Evolutionary conservation across 1,140 invertebrate genomes (phyloP).

Genomic region (Vollenhovia emeryi): DNA sequence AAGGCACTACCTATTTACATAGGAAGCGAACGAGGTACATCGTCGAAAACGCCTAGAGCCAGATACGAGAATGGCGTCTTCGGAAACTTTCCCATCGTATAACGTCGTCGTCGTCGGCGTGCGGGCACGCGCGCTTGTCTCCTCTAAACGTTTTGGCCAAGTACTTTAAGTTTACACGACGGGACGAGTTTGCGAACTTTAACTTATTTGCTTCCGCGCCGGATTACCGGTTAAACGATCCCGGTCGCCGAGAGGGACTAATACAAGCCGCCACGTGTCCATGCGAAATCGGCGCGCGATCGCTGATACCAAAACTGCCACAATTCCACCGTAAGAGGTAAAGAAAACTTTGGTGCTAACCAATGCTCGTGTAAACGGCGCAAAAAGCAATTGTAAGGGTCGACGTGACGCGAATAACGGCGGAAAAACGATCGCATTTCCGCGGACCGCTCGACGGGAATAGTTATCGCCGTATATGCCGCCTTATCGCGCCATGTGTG

Average conservation of each 20-base stretch:
- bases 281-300: conserved; percentile 45
- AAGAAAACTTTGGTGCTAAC: not conserved
- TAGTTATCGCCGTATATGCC: conserved; percentile 33
- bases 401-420: conserved; percentile 41
- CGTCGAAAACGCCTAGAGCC: conserved; percentile 50
- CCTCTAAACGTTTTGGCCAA: conserved; percentile 59
- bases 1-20: conserved; percentile 24
- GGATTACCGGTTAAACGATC: conserved; percentile 63
- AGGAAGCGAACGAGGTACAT: conserved; percentile 33
- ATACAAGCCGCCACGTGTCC: conserved; percentile 34
- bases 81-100: conserved; percentile 59
- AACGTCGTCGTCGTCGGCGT: conserved; percentile 48
- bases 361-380: conserved; percentile 23
- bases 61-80: conserved; percentile 45
- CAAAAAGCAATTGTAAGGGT: conserved; percentile 39
- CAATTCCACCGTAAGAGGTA: conserved; percentile 23
- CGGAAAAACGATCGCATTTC: conserved; percentile 28
- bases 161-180: conserved; percentile 58
- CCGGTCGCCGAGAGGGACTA: not conserved
- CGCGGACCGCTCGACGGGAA: conserved; percentile 4
- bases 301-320: conserved; percentile 21
- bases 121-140: conserved; percentile 40
- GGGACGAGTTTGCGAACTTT: conserved; percentile 56
- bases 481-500: conserved; percentile 37
- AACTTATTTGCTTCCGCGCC: conserved; percentile 60